These are phyloP conservation scores for Rapana venosa DNA, from an alignment of 2,888 invertebrate species.

Conservation along the genomic window DNA sequence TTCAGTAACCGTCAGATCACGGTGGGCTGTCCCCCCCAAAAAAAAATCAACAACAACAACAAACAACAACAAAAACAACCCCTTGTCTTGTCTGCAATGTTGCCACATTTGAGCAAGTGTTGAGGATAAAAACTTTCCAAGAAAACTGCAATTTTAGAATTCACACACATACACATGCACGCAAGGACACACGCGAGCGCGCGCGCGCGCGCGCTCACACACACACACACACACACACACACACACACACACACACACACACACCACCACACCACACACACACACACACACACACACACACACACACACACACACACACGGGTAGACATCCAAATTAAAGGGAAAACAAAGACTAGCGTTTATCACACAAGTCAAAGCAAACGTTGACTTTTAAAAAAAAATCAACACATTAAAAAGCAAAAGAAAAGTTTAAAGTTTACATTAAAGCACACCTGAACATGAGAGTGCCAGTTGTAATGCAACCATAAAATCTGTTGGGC, in stretches of 20 bases:
- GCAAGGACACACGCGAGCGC: background rate
- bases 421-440: too few relatives aligned
- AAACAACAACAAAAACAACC: too few relatives aligned
- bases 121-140: background rate
- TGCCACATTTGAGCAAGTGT: background rate
- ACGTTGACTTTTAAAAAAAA: too few relatives aligned
- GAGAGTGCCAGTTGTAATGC: background rate
- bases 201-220: background rate
- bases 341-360: background rate
- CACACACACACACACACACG: constrained; percentile 5
- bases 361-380: background rate
- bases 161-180: background rate
- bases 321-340: background rate
- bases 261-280: background rate
- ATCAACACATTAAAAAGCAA: too few relatives aligned
- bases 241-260: background rate
- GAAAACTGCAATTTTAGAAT: background rate
- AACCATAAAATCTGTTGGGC: too few relatives aligned
- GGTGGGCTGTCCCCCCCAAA: too few relatives aligned
- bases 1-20: too few relatives aligned
- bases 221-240: constrained; percentile 18
- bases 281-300: constrained; percentile 18
- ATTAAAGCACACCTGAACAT: background rate
- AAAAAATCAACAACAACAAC: too few relatives aligned
- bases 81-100: background rate